phyloP scores from a whole-genome alignment of 2,797 vertebrate species.

The Eutrigla gurnardus region DNA sequence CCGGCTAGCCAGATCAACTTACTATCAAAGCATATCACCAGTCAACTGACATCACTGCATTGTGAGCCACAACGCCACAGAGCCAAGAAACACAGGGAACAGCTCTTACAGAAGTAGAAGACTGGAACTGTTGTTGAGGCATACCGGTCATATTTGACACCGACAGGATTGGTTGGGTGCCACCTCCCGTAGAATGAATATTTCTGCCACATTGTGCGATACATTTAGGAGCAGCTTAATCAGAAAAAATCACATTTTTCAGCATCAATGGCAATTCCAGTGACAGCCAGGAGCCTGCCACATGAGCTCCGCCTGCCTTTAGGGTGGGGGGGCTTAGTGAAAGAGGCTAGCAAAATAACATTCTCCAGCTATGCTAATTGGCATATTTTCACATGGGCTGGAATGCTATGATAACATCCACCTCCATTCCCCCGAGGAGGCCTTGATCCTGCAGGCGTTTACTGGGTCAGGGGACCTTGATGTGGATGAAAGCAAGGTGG shows the following conservation, averaged over 20 bases:
- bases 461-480: slow-evolving; percentile 73
- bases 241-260: slow-evolving; percentile 53
- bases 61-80: slow-evolving; percentile 1
- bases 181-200: slow-evolving; percentile 25
- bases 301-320: slow-evolving; percentile 32
- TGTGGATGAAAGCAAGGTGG: slow-evolving; percentile 74
- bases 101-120: slow-evolving; percentile 16
- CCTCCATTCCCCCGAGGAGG: slow-evolving; percentile 63
- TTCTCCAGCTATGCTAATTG: slow-evolving; percentile 78
- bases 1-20: slow-evolving; percentile 28
- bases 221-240: slow-evolving; percentile 22
- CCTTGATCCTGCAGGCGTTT: slow-evolving; percentile 78
- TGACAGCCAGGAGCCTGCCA: slow-evolving; percentile 49
- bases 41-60: slow-evolving; percentile 29
- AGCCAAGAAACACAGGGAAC: slow-evolving; percentile 32
- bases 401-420: slow-evolving; percentile 83
- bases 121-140: slow-evolving; percentile 28
- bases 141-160: slow-evolving; percentile 45
- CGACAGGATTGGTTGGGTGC: slow-evolving; percentile 31
- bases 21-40: slow-evolving; percentile 49
- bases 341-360: slow-evolving; percentile 71
- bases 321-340: slow-evolving; percentile 47
- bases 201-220: slow-evolving; percentile 28
- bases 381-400: slow-evolving; percentile 77
- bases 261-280: slow-evolving; percentile 41